phyloP scores from a whole-genome alignment of 2,797 vertebrate genomes.

The Microctenopoma steveboyesi region DNA sequence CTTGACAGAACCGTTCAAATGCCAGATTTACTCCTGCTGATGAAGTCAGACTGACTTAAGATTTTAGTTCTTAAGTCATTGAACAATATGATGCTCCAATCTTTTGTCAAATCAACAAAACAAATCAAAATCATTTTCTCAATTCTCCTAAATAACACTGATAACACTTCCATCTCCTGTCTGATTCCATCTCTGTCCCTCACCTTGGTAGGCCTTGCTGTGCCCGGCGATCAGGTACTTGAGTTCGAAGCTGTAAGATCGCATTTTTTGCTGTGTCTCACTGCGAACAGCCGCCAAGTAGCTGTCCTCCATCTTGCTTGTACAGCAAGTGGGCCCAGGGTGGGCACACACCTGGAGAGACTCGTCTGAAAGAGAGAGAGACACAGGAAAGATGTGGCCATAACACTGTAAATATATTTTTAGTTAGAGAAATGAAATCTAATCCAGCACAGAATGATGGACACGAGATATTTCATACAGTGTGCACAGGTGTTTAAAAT shows the following conservation, averaged over 20 bases:
- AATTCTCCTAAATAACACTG: too few species aligned
- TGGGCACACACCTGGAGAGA: slow-evolving; percentile 89
- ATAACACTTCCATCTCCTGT: background rate
- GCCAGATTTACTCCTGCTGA: slow-evolving; percentile 35
- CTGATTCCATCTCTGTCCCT: background rate
- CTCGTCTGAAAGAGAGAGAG: slow-evolving; percentile 71
- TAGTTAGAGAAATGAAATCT: background rate
- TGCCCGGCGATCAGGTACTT: slow-evolving; percentile 90
- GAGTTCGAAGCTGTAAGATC: slow-evolving; percentile 90
- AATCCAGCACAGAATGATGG: background rate
- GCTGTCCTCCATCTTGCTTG: slow-evolving; percentile 91
- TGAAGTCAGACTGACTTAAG: slow-evolving; percentile 39
- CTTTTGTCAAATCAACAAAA: too few species aligned
- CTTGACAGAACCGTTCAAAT: slow-evolving; percentile 65
- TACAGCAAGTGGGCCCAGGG: slow-evolving; percentile 88
- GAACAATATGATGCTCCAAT: too few species aligned
- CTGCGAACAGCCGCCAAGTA: slow-evolving; percentile 89
- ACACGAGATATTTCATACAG: background rate
- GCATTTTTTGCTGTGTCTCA: slow-evolving; percentile 89
- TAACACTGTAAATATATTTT: background rate
- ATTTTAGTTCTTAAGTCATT: background rate
- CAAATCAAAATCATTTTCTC: too few species aligned
- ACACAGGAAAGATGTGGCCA: background rate
- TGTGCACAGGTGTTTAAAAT: background rate
- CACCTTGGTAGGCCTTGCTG: slow-evolving; percentile 84